Evolutionary conservation across 2,113 vertebrate species (phyloP).

Genomic region (Leucoraja erinaceus): DNA sequence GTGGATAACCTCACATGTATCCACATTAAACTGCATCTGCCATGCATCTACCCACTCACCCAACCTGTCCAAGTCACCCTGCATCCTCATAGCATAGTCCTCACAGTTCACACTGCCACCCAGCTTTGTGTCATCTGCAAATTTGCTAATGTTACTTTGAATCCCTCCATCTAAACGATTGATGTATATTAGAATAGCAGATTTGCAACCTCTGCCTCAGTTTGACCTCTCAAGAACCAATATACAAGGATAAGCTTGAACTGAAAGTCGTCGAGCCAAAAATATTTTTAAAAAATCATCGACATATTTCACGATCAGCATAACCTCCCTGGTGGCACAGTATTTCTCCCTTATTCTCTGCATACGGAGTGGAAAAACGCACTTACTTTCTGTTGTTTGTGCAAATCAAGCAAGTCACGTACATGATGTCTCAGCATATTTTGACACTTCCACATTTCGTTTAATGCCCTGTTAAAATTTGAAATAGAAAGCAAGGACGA

Average conservation of each 20-base stretch:
- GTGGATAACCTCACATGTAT: too few species aligned
- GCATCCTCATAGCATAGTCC: too few species aligned
- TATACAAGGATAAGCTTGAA: background rate
- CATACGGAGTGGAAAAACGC: background rate
- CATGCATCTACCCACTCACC: too few species aligned
- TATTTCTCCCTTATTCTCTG: background rate
- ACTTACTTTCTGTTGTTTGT: slow-evolving; percentile 91
- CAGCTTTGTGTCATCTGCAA: too few species aligned
- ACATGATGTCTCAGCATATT: slow-evolving; percentile 87
- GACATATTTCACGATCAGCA: background rate
- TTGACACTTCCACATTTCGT: slow-evolving; percentile 99
- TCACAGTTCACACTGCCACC: too few species aligned
- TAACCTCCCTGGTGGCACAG: background rate
- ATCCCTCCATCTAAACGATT: too few species aligned
- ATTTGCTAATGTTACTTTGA: too few species aligned
- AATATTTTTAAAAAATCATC: slow-evolving; percentile 40
- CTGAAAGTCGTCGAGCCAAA: slow-evolving; percentile 39
- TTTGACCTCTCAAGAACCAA: background rate
- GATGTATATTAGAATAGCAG: background rate
- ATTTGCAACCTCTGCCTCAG: background rate
- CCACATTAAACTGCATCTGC: too few species aligned
- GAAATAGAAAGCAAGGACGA: background rate
- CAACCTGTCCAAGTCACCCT: too few species aligned
- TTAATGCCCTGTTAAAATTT: slow-evolving; percentile 72
- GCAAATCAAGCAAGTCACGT: slow-evolving; percentile 89